Base-by-base conservation (phyloP, 2,888 invertebrate genomes). In the Rhingia campestris region DNA sequence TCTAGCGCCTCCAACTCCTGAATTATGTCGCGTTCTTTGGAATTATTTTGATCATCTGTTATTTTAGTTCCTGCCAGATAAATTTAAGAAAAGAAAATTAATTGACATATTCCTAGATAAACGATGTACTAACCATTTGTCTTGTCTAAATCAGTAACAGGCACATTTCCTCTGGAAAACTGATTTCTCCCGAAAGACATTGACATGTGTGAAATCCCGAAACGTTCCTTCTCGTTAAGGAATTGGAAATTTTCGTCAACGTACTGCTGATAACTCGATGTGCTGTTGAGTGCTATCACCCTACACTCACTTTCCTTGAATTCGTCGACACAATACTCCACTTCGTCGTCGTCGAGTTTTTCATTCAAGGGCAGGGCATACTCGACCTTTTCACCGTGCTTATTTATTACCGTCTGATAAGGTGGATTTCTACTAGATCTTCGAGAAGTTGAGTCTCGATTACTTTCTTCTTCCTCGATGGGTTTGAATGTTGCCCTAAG, bases 351-450 rank as follows among this genome's bases (percentile, higher is more conserved):
- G 7, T 74, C 63, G 39, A 47, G 6, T 41, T 81, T 81, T 51
- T 88, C 88, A 77, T 79, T 86, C 39, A 86, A 87, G 6, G 88
- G 88, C 45, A 88, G 43, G 22, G 88, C 87, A 77, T 88, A 88
- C 35, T 88, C 88, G 0, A 88, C 88, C 9, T 86, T 77, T 14
- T 88, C 88, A 32, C 88, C 88, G 53, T 88, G 86, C 61, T 86
- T 87, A 73, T 88, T 88, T 6, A 87, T 86, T 5, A 88, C 86
- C 10, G 76, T 87, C 67, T 88, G 88, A 75, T 88, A 88, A 0
- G 80, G 76, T 6, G 86, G 86, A 9, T 86, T 75, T 47, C 61
- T 72, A 6, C 12, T 53, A 41, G 39, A 53, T 72, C 37, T 73
- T 4, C 61, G 77, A 41, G 58, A 70, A 14, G 54, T 43, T 9